phyloP scores from a whole-genome alignment of 1,140 invertebrate genomes.

The Mesaphorura yosii region DNA sequence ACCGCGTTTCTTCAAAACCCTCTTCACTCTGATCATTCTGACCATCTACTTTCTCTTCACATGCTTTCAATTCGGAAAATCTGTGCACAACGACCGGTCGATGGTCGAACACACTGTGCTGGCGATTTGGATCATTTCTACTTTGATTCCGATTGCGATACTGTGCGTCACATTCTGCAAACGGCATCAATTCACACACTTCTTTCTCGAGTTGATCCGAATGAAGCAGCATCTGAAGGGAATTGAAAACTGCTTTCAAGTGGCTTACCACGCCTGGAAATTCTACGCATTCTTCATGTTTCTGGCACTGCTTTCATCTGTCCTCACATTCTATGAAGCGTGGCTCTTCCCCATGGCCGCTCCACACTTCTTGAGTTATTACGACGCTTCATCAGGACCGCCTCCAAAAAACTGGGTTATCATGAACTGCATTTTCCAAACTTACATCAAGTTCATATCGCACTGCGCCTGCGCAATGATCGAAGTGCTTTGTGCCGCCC shows the following conservation, averaged over 20 bases:
- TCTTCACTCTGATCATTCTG: constrained; percentile 13
- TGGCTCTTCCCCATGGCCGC: neutral
- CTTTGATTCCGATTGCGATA: constrained; percentile 7
- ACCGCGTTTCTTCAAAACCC: constrained; percentile 7
- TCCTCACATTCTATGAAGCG: neutral
- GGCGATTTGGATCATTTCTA: constrained; percentile 5
- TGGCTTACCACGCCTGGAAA: neutral
- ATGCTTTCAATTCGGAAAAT: neutral
- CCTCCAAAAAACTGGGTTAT: neutral
- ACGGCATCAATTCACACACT: constrained; percentile 7
- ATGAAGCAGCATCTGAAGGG: neutral
- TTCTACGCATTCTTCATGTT: constrained; percentile 9
- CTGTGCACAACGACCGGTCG: neutral
- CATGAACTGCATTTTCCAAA: constrained; percentile 14
- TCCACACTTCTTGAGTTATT: constrained; percentile 7
- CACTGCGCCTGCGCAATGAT: constrained; percentile 12
- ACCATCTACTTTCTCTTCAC: constrained; percentile 9
- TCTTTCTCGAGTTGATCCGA: constrained; percentile 7
- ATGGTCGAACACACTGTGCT: constrained; percentile 7
- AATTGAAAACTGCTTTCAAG: neutral
- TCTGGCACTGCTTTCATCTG: neutral
- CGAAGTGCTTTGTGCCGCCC: constrained; percentile 25
- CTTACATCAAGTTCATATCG: constrained; percentile 17
- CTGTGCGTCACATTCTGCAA: constrained; percentile 8
- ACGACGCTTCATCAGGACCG: constrained; percentile 1